Conservation (phyloP, 2,113 vertebrate species). For the Strix uralensis region DNA sequence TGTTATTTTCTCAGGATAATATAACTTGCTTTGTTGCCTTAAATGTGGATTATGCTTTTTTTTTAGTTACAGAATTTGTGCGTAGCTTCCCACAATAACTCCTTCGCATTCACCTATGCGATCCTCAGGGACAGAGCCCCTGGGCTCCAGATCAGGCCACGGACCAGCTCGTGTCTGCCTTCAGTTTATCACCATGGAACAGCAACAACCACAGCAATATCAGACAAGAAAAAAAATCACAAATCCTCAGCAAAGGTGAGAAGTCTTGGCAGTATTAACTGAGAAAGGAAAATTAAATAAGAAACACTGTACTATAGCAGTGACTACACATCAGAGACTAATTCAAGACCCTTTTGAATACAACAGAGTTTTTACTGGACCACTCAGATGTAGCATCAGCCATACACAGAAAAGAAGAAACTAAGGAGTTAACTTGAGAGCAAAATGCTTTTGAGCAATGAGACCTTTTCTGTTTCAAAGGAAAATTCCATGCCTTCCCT, state of each 20-base stretch:
- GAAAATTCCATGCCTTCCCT: constrained; percentile 28
- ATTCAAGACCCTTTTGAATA: not conserved
- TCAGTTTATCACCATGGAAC: not conserved
- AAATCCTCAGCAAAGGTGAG: not conserved
- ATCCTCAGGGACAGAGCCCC: not conserved
- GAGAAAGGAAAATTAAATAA: not conserved
- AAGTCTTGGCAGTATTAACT: not conserved
- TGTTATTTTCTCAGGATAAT: not conserved
- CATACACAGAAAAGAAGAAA: not conserved
- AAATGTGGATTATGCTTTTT: not conserved
- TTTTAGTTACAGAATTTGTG: not conserved
- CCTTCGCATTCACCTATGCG: not conserved
- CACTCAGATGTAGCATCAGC: not conserved
- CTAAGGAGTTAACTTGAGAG: not conserved
- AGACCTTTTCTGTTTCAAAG: constrained; percentile 27
- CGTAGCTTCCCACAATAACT: not conserved
- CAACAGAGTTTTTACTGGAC: not conserved
- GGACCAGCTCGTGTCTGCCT: not conserved
- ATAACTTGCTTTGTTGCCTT: not conserved
- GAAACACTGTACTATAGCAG: not conserved
- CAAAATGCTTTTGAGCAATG: not conserved
- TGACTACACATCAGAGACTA: not conserved
- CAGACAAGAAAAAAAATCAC: not conserved
- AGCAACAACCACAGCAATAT: not conserved
- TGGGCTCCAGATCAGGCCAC: not conserved